Evolutionary conservation across 2,797 vertebrate species (phyloP).

Genomic region (Siniperca obscura): DNA sequence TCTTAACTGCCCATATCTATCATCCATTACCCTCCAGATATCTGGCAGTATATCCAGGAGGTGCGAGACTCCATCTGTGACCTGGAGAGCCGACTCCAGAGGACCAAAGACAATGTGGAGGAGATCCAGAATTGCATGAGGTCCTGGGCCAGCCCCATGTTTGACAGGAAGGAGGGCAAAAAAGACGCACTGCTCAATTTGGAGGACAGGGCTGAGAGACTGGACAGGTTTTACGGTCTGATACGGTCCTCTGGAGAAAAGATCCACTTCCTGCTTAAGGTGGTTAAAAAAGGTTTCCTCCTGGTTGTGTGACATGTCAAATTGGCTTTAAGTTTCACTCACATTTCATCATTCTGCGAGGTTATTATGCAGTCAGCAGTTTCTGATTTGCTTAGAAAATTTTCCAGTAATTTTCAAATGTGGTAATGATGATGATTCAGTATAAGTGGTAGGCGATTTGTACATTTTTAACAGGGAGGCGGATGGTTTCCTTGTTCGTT

Average conservation of each 20-base stretch:
- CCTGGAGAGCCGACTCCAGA: conserved; percentile 89
- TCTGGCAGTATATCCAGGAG: conserved; percentile 88
- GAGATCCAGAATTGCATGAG: conserved; percentile 88
- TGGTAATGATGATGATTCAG: neutral
- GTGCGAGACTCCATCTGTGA: conserved; percentile 84
- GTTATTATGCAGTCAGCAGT: conserved; percentile 1
- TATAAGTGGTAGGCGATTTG: neutral
- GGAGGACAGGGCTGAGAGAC: conserved; percentile 86
- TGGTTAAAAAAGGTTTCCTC: conserved; percentile 56
- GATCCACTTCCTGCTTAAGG: conserved; percentile 90
- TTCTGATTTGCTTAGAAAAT: conserved; percentile 10
- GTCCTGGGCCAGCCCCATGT: conserved; percentile 88
- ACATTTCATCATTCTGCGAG: conserved; percentile 27
- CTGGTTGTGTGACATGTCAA: conserved; percentile 20
- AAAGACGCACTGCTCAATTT: conserved; percentile 88
- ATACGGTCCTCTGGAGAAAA: conserved; percentile 88
- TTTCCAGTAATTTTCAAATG: conserved; percentile 11
- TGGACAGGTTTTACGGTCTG: conserved; percentile 85
- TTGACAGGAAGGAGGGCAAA: conserved; percentile 90
- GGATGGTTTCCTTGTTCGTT: no score
- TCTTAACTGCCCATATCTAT: neutral
- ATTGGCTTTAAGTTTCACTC: conserved; percentile 22
- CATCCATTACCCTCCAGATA: conserved; percentile 77
- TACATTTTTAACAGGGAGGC: no score
- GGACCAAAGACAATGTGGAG: conserved; percentile 89